Evolutionary conservation across 2,797 vertebrate species (phyloP).

Genomic region (Sebastes taczanowskii): DNA sequence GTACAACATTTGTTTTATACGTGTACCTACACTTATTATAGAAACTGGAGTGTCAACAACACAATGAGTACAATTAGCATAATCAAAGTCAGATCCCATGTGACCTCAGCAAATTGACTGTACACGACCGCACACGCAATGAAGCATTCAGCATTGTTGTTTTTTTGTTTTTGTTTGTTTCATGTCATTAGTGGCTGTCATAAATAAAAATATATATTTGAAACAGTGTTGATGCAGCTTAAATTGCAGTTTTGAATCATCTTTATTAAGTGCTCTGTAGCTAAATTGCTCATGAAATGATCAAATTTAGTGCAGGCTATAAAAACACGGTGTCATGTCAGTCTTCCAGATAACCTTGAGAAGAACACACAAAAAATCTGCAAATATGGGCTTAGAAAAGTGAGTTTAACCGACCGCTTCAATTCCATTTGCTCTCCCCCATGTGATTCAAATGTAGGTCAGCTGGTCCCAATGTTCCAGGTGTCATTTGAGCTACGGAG

Average conservation of each 20-base stretch:
- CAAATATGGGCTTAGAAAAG: not conserved
- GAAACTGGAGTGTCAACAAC: not conserved
- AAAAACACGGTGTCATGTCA: not conserved
- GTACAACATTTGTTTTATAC: not conserved
- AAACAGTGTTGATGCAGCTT: not conserved
- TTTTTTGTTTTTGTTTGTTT: not conserved
- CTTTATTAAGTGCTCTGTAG: not conserved
- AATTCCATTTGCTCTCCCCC: not conserved
- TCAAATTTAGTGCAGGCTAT: not conserved
- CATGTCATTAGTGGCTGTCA: not conserved
- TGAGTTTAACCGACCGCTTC: not conserved
- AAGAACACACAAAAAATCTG: not conserved
- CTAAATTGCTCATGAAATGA: not conserved
- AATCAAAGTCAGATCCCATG: conserved; percentile 6
- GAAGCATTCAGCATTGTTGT: not conserved
- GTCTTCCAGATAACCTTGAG: conserved; percentile 25
- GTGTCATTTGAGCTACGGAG: conserved; percentile 39
- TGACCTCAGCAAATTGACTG: not conserved
- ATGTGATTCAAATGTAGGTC: conserved; percentile 57
- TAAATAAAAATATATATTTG: not conserved
- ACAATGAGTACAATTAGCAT: not conserved
- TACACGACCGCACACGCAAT: not conserved
- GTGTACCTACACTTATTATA: not conserved
- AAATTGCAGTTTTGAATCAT: not conserved
- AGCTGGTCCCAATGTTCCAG: conserved; percentile 47